These are phyloP conservation scores for Glaucomys volans DNA, from an alignment of 2,113 vertebrate species.

Conservation along the genomic window DNA sequence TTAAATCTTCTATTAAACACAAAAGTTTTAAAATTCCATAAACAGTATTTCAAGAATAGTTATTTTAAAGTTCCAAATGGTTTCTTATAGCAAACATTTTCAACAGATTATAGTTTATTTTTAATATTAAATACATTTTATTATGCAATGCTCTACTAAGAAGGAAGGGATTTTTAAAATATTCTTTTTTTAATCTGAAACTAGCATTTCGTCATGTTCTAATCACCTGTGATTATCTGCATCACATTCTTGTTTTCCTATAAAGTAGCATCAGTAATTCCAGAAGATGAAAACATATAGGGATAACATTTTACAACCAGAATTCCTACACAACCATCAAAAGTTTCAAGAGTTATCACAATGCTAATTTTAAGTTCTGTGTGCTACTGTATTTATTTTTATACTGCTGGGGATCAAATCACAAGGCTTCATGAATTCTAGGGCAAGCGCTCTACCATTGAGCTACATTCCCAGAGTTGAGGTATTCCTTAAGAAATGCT, in stretches of 20 bases:
- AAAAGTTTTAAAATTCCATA: background rate
- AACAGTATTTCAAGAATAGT: background rate
- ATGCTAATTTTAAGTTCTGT: background rate
- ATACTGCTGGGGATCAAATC: too few species aligned
- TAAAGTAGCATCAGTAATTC: background rate
- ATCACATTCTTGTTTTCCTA: background rate
- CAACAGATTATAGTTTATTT: background rate
- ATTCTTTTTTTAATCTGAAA: background rate
- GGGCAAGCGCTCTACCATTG: too few species aligned
- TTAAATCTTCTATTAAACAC: background rate
- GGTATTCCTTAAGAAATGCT: too few species aligned
- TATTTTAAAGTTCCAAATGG: slow-evolving; percentile 1
- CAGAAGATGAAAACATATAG: background rate
- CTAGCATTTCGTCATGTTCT: background rate
- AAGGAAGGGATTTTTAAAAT: background rate
- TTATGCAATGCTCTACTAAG: background rate
- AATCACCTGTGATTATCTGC: background rate
- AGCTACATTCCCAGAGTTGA: too few species aligned
- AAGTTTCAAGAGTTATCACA: background rate
- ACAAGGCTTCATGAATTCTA: too few species aligned
- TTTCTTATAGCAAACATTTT: background rate
- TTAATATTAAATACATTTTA: background rate
- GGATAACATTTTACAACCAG: background rate
- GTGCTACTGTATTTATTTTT: background rate
- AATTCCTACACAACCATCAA: background rate